These are phyloP conservation scores for Eulemur albifrons DNA, from an alignment of 2,797 vertebrate genomes.

Conservation along the genomic window DNA sequence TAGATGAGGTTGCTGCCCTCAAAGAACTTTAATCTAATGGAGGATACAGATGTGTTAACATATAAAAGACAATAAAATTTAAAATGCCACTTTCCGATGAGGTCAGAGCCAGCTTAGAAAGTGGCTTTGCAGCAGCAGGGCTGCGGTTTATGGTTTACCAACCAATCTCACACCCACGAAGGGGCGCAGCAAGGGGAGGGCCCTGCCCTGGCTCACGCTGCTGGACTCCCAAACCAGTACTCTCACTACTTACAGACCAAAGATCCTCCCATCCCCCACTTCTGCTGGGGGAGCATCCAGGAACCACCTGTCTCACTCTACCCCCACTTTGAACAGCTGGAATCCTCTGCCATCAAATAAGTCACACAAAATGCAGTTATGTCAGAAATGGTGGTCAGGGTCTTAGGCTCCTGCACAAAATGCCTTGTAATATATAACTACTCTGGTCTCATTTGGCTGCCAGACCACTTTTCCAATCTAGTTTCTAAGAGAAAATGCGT, in stretches of 20 bases:
- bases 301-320: neutral
- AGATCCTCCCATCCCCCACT: neutral
- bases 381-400: neutral
- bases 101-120: conserved; percentile 22
- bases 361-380: neutral
- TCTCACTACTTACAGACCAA: neutral
- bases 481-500: neutral
- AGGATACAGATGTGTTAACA: conserved; percentile 15
- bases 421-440: neutral
- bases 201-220: neutral
- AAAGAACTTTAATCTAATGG: conserved; percentile 27
- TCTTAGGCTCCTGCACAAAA: neutral
- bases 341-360: neutral
- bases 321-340: neutral
- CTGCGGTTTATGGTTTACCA: neutral
- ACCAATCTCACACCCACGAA: neutral
- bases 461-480: neutral
- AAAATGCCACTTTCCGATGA: conserved; percentile 15
- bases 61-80: conserved; percentile 14
- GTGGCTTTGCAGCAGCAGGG: neutral
- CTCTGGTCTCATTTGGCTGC: neutral
- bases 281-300: neutral
- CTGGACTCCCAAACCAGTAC: neutral
- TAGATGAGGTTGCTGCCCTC: conserved; percentile 31
- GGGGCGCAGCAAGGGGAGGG: neutral